Conservation (phyloP, 2,888 invertebrate genomes). For the Aricia artaxerxes region DNA sequence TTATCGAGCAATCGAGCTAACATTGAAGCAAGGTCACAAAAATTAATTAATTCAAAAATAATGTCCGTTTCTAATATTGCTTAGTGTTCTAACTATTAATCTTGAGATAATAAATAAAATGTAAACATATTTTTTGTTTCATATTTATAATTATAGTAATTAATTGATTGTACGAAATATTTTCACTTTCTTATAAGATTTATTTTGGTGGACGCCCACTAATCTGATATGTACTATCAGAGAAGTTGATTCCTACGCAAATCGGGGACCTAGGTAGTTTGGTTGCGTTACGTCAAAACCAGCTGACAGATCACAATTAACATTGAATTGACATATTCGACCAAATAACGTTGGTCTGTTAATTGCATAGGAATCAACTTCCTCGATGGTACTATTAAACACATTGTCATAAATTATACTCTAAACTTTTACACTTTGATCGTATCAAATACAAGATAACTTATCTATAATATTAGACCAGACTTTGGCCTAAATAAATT, state of each 20-base stretch:
- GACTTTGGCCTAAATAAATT: too few species aligned
- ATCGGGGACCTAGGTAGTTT: too few species aligned
- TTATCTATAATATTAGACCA: too few species aligned
- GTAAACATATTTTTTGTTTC: conserved; percentile 1
- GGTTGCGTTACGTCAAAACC: too few species aligned
- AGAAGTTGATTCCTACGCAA: too few species aligned
- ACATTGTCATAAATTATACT: background rate
- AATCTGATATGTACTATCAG: background rate
- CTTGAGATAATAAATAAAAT: background rate
- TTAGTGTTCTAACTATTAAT: background rate
- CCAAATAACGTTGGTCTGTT: too few species aligned
- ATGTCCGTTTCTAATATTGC: background rate
- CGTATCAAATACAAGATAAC: background rate
- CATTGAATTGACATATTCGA: too few species aligned
- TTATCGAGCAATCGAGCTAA: background rate
- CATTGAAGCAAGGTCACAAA: background rate
- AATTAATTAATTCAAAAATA: background rate
- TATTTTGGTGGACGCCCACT: background rate
- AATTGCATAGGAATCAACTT: too few species aligned
- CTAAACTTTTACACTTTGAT: background rate
- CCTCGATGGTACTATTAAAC: background rate
- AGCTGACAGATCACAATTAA: too few species aligned
- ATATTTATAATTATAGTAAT: background rate
- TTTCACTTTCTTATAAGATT: conserved; percentile 5
- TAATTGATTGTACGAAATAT: background rate